A percentile compares a stretch with the other conserved stretches of the same genome.
These are phyloP conservation scores for Calcarius lapponicus DNA, from an alignment of 2,797 vertebrate species.

Conservation along the genomic window DNA sequence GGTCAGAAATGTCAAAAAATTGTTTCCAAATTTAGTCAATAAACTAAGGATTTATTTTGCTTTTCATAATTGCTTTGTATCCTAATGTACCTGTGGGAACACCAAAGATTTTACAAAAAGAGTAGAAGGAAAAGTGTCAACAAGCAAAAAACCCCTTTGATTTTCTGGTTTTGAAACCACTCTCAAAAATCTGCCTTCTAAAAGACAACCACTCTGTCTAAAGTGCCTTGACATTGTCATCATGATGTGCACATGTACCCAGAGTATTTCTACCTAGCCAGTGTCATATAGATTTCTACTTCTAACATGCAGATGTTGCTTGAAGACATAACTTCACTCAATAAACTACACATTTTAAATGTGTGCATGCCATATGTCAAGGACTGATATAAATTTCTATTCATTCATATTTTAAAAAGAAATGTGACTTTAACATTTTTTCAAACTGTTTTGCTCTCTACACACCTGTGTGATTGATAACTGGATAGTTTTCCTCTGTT, in stretches of 20 bases:
- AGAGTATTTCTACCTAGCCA: not conserved
- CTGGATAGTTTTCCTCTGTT: not conserved
- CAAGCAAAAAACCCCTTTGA: not conserved
- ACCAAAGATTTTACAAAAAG: not conserved
- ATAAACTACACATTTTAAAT: not conserved
- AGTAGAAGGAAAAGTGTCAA: not conserved
- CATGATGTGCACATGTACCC: not conserved
- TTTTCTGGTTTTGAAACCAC: not conserved
- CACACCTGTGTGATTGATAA: not conserved
- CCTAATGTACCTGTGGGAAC: not conserved
- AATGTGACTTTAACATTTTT: not conserved
- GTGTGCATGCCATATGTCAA: not conserved
- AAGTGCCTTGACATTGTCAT: not conserved
- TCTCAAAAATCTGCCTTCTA: not conserved
- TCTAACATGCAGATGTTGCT: not conserved
- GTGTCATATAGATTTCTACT: not conserved
- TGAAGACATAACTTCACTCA: not conserved
- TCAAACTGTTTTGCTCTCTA: not conserved
- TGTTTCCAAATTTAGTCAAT: constrained; percentile 54
- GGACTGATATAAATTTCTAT: not conserved
- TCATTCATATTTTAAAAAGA: not conserved
- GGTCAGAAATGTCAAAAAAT: constrained; percentile 65
- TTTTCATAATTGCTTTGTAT: constrained; percentile 14
- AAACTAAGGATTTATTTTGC: constrained; percentile 26
- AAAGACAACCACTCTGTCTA: not conserved